These are phyloP conservation scores for Perccottus glenii DNA, from an alignment of 2,113 vertebrate genomes.

Conservation along the genomic window DNA sequence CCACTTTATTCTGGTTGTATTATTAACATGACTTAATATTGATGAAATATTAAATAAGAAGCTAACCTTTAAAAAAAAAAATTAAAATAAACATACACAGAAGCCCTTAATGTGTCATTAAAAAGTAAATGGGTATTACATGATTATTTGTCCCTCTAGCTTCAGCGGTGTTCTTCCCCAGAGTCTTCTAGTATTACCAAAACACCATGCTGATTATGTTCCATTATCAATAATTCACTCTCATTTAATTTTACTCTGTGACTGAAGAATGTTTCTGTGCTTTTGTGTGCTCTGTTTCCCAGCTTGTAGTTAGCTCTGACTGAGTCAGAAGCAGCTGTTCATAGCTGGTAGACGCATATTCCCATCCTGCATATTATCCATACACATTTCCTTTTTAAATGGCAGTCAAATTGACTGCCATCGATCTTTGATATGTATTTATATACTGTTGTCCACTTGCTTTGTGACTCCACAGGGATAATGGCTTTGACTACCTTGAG, in stretches of 20 bases:
- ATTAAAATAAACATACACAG: too few relatives aligned
- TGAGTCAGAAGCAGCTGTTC: constrained; percentile 17
- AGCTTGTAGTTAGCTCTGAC: neutral
- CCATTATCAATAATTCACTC: constrained; percentile 78
- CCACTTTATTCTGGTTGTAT: too few relatives aligned
- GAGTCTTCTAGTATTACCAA: constrained; percentile 60
- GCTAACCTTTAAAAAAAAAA: too few relatives aligned
- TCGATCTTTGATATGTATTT: neutral
- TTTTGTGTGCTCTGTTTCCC: constrained; percentile 37
- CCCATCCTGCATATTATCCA: neutral
- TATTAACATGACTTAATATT: too few relatives aligned
- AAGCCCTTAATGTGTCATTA: constrained; percentile 7
- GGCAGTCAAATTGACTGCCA: too few relatives aligned
- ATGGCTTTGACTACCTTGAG: constrained; percentile 92
- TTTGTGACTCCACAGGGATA: constrained; percentile 82
- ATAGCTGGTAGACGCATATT: constrained; percentile 14
- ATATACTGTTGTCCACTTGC: neutral
- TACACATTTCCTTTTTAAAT: neutral
- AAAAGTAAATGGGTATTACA: neutral
- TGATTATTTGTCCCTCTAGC: neutral
- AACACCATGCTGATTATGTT: constrained; percentile 61
- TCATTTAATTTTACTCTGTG: constrained; percentile 65
- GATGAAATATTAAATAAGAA: too few relatives aligned
- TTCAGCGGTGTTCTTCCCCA: neutral
- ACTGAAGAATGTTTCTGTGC: constrained; percentile 36